Evolutionary conservation across 2,888 invertebrate genomes (phyloP).

Genomic region (Apamea anceps): DNA sequence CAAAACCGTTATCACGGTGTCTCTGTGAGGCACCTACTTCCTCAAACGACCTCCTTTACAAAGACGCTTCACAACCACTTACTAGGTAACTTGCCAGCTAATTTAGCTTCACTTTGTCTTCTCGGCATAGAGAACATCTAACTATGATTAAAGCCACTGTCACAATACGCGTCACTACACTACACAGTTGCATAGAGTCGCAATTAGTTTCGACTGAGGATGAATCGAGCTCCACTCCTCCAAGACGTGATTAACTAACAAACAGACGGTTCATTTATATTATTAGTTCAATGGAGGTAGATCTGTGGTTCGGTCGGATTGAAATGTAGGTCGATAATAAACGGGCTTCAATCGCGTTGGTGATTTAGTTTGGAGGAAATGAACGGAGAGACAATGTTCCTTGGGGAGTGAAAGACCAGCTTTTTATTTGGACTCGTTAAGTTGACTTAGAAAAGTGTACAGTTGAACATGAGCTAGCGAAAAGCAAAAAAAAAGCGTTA

Average conservation of each 20-base stretch:
- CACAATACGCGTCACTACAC: constrained; percentile 1
- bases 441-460: background rate
- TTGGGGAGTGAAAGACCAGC: background rate
- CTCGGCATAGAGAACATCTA: constrained; percentile 19
- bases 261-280: constrained; percentile 59
- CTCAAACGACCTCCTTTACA: background rate
- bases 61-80: background rate
- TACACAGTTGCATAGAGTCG: constrained; percentile 37
- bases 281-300: constrained; percentile 56
- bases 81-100: background rate
- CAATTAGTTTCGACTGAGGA: constrained; percentile 56
- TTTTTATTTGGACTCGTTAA: background rate
- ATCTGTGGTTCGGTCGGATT: constrained; percentile 28
- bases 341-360: constrained; percentile 34
- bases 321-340: constrained; percentile 51
- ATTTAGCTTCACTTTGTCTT: constrained; percentile 21
- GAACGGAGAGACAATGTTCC: constrained; percentile 7
- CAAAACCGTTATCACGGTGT: no score
- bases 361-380: constrained; percentile 39
- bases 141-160: constrained; percentile 30
- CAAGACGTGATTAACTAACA: constrained; percentile 61
- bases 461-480: background rate
- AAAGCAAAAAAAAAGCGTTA: background rate
- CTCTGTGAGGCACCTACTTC: background rate
- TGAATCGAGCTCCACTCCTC: constrained; percentile 55